Conservation (phyloP, 2,888 invertebrate species). For the Andrena flavipes region DNA sequence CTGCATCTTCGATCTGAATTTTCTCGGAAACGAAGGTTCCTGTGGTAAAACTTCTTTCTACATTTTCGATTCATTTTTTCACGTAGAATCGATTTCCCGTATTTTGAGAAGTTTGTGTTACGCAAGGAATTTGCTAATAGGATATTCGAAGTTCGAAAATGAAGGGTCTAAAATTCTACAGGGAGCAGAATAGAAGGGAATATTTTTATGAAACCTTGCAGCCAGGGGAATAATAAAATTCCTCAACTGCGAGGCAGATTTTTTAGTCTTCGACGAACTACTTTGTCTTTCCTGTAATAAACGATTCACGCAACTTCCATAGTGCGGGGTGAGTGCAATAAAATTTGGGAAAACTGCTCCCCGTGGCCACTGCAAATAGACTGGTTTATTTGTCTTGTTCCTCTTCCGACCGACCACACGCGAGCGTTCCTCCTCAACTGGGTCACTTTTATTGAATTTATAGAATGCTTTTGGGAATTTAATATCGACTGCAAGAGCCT, state of each 20-base stretch:
- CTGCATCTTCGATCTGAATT: too few species aligned
- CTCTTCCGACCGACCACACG: conserved; percentile 6
- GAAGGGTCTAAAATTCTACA: too few species aligned
- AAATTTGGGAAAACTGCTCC: conserved; percentile 24
- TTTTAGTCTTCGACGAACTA: background rate
- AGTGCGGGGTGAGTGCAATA: conserved; percentile 4
- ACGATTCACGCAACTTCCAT: background rate
- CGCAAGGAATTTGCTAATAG: too few species aligned
- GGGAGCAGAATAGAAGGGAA: too few species aligned
- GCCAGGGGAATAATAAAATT: too few species aligned
- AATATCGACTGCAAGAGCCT: background rate
- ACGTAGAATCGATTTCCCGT: too few species aligned
- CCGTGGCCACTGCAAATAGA: background rate
- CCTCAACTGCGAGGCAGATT: background rate
- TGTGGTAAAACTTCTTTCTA: too few species aligned
- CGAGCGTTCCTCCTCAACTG: conserved; percentile 19
- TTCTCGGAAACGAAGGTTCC: too few species aligned
- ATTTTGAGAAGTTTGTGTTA: too few species aligned
- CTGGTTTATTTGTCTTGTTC: conserved; percentile 19
- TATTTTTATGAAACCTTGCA: too few species aligned
- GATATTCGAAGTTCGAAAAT: too few species aligned
- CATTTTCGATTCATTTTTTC: too few species aligned
- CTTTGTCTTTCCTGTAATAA: background rate
- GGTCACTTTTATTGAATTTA: conserved; percentile 47
- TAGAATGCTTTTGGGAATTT: conserved; percentile 27